Base-by-base conservation (phyloP, 2,888 invertebrate species). In the Seira musarum region DNA sequence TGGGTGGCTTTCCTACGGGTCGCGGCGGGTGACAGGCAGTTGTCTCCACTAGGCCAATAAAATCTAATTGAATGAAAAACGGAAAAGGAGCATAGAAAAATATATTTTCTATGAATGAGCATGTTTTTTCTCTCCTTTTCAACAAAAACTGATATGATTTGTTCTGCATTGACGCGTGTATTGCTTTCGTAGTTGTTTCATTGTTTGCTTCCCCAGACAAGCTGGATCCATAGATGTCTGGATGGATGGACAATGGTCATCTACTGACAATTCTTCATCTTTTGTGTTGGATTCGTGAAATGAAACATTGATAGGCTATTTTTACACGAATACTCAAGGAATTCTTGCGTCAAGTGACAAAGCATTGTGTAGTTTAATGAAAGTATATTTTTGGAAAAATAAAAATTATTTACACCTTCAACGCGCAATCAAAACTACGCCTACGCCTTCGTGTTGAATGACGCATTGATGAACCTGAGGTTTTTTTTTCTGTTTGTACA, bases 401-500 rank as follows among this genome's bases (percentile, higher is more conserved):
- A n/a, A n/a, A n/a, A n/a, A n/a, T n/a, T n/a, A n/a, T n/a, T n/a
- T n/a, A n/a, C n/a, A n/a, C n/a, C n/a, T n/a, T n/a, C n/a, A n/a
- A n/a, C n/a, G n/a, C n/a, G n/a, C n/a, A n/a, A n/a, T n/a, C n/a
- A n/a, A n/a, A n/a, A n/a, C n/a, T n/a, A n/a, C n/a, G n/a, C n/a
- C n/a, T n/a, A n/a, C n/a, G n/a, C n/a, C n/a, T n/a, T n/a, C n/a
- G n/a, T n/a, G n/a, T n/a, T n/a, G n/a, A n/a, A n/a, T n/a, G n/a
- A n/a, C n/a, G n/a, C n/a, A n/a, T n/a, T 77, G 76, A 77, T 70
- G 65, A 70, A 76, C 49, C 61, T 64, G 22, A 71, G 49, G 24
- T 24, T 30, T 40, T 70, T 63, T 71, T 72, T 73, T 40, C 22
- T 21, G 72, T 17, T 65, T 73, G 49, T n/a, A n/a, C n/a, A n/a